A percentile compares a stretch with the other conserved stretches of the same genome.
phyloP scores from a whole-genome alignment of 1,140 invertebrate genomes.

The Propsilocerus akamusi region DNA sequence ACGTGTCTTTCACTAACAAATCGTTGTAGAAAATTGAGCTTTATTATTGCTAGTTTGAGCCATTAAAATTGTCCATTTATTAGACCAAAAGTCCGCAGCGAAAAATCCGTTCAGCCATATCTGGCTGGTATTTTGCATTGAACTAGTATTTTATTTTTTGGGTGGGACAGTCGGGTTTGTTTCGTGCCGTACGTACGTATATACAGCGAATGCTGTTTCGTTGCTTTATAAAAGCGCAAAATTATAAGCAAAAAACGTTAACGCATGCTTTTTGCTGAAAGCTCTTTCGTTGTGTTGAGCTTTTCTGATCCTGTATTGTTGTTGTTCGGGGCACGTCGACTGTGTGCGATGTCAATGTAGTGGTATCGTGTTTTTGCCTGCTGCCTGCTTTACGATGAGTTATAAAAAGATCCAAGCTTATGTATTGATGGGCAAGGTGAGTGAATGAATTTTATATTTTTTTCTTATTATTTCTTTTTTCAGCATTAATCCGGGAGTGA shows the following conservation, averaged over 20 bases:
- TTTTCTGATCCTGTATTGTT: not conserved
- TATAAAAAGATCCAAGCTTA: constrained; percentile 1
- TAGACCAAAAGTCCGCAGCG: too few species aligned
- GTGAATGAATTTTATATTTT: too few species aligned
- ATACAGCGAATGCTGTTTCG: too few species aligned
- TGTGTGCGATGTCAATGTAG: not conserved
- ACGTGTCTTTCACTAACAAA: too few species aligned
- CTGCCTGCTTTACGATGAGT: not conserved
- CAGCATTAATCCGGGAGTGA: too few species aligned
- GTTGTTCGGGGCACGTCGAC: not conserved
- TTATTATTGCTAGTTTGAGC: too few species aligned
- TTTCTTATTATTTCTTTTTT: too few species aligned
- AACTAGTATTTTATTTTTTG: constrained; percentile 4
- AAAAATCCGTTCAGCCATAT: not conserved
- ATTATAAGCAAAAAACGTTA: constrained; percentile 1
- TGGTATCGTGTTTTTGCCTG: not conserved
- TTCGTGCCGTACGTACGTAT: too few species aligned
- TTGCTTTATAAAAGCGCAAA: not conserved
- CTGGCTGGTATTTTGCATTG: constrained; percentile 1
- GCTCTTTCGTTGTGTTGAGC: not conserved
- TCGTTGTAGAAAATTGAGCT: too few species aligned
- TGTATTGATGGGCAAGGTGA: not conserved
- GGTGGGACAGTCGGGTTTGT: not conserved
- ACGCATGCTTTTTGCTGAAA: constrained; percentile 3
- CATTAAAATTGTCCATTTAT: too few species aligned